phyloP scores from a whole-genome alignment of 2,888 invertebrate species.

The Empis livida region DNA sequence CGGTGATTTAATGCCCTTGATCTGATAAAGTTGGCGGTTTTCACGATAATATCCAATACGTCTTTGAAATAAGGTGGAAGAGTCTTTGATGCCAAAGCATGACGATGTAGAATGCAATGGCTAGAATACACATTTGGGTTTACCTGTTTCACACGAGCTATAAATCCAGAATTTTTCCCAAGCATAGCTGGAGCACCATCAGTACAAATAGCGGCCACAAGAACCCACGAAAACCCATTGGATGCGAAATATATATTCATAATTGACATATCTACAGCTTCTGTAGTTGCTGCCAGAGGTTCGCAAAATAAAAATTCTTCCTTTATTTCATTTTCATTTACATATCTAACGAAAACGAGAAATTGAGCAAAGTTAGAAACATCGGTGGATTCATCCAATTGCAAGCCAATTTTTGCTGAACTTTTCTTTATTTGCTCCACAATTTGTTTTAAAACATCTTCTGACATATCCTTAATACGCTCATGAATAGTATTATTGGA shows the following conservation, averaged over 20 bases:
- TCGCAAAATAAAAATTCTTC: not conserved
- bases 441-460: not conserved
- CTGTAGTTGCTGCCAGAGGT: not conserved
- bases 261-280: not conserved
- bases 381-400: not conserved
- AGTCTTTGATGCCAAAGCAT: not conserved
- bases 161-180: not conserved
- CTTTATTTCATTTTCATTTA: not conserved
- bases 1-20: not conserved
- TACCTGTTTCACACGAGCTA: not conserved
- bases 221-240: not conserved
- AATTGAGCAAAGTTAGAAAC: not conserved
- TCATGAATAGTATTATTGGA: not conserved
- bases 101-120: not conserved
- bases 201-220: not conserved
- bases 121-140: not conserved
- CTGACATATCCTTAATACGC: not conserved
- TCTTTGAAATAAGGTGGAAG: not conserved
- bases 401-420: not conserved
- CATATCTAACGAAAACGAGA: conserved; percentile 1
- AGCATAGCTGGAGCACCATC: not conserved
- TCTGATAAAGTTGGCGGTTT: not conserved
- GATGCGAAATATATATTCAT: not conserved
- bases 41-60: not conserved
- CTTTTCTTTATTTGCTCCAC: not conserved